Base-by-base conservation (phyloP, 2,797 vertebrate species). In the Chloroceryle amazona region DNA sequence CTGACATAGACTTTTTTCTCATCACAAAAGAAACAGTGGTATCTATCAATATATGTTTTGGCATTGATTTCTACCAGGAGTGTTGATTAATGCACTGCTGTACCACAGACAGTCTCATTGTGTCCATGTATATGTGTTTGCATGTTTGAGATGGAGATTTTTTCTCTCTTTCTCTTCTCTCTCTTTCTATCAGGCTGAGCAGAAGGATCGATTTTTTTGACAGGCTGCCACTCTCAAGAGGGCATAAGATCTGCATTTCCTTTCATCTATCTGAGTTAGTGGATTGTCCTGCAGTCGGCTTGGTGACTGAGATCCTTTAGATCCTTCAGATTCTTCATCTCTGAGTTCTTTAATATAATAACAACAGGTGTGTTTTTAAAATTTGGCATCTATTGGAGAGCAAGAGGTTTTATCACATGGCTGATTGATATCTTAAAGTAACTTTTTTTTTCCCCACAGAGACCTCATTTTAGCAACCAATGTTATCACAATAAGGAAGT, bases 191-290 rank as follows among this genome's bases (percentile, higher is more conserved):
- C 81, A 96, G 88, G 37, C 49, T 81, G 58, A 95, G 82, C 41
- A 92, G 80, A 93, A 90, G 52, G 71, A 93, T 95, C 89, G 89
- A 35, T 91, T 93, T 97, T 97, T 93, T 93, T 96, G 91, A 96
- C 84, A 97, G 42, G 55, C 91, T 97, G 84, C 58, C 83, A 91
- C 44, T 95, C 94, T 96, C 86, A 74, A 97, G 73, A 93, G 93
- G 71, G 86, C 91, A 97, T 89, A 96, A 97, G 94, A 97, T 97
- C 90, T 97, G 91, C 94, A 96, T 97, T 96, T 93, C 74, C 84
- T 97, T 97, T 97, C 94, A 96, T 96, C 84, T 96, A 2, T 90
- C 79, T 95, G 93, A 94, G 96, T 96, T 97, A 97, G 88, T 79
- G 94, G 91, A 95, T 96, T 97, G 96, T 86, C 89, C 81, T 68